Evolutionary conservation across 2,113 vertebrate genomes (phyloP).

Genomic region (Tyrannus savana): DNA sequence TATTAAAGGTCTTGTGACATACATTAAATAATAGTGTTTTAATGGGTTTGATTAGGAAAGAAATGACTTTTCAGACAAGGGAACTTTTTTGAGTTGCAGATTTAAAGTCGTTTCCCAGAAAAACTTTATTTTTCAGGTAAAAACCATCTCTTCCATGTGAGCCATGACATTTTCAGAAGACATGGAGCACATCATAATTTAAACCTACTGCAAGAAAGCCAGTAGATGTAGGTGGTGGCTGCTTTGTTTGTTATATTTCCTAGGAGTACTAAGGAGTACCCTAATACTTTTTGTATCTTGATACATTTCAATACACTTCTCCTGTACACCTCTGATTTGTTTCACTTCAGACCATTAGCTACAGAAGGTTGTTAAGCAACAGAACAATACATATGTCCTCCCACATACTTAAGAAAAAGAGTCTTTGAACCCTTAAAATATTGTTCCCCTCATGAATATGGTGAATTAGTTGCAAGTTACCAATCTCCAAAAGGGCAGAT

Average conservation of each 20-base stretch:
- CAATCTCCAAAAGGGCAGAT: background rate
- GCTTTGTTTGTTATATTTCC: background rate
- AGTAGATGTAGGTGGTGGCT: background rate
- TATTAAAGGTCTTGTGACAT: background rate
- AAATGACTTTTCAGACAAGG: background rate
- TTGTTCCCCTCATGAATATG: fast-evolving
- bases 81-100: background rate
- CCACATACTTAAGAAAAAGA: background rate
- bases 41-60: background rate
- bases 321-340: background rate
- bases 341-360: background rate
- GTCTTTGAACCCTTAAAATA: background rate
- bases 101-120: background rate
- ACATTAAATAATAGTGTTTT: background rate
- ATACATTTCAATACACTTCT: background rate
- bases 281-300: background rate
- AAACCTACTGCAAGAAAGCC: background rate
- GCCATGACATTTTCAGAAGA: background rate
- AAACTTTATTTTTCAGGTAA: background rate
- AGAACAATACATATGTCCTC: background rate
- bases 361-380: conserved; percentile 14
- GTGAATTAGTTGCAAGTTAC: background rate
- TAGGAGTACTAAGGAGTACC: background rate
- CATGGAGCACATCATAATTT: background rate
- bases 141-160: background rate